phyloP scores from a whole-genome alignment of 2,888 invertebrate species.

The Drosophila colorata region DNA sequence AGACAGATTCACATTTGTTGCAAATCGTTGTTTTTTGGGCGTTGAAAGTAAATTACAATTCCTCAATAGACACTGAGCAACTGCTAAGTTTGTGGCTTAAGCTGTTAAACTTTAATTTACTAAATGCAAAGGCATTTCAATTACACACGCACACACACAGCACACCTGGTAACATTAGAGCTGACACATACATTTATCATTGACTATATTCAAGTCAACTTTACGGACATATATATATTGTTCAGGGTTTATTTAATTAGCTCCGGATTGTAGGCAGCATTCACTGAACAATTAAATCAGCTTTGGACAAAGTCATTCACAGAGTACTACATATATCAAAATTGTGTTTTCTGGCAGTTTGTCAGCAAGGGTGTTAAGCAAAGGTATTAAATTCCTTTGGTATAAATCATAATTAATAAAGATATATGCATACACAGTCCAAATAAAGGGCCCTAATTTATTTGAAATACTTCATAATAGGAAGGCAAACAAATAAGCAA shows the following conservation, averaged over 20 bases:
- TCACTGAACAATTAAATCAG: constrained; percentile 32
- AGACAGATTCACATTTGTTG: constrained; percentile 37
- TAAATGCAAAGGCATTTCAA: constrained; percentile 54
- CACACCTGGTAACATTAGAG: not conserved
- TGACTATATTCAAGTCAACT: constrained; percentile 6
- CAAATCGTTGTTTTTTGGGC: constrained; percentile 28
- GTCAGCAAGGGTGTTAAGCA: not conserved
- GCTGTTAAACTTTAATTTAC: constrained; percentile 52
- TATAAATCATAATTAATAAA: too few species aligned
- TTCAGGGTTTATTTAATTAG: constrained; percentile 36
- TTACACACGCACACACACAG: constrained; percentile 33
- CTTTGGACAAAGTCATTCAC: constrained; percentile 5
- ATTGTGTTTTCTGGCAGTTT: constrained; percentile 3
- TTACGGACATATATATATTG: not conserved
- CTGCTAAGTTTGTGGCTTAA: constrained; percentile 23
- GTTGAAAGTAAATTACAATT: constrained; percentile 42
- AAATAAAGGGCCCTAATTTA: not conserved
- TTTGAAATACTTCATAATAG: not conserved
- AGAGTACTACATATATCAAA: not conserved
- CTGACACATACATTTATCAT: constrained; percentile 26
- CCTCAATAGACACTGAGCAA: constrained; percentile 18
- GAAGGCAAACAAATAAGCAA: not conserved
- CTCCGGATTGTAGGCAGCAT: not conserved
- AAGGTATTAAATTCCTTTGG: too few species aligned
- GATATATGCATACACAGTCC: too few species aligned